Base-by-base conservation (phyloP, 2,797 vertebrate genomes). In the Enoplosus armatus region DNA sequence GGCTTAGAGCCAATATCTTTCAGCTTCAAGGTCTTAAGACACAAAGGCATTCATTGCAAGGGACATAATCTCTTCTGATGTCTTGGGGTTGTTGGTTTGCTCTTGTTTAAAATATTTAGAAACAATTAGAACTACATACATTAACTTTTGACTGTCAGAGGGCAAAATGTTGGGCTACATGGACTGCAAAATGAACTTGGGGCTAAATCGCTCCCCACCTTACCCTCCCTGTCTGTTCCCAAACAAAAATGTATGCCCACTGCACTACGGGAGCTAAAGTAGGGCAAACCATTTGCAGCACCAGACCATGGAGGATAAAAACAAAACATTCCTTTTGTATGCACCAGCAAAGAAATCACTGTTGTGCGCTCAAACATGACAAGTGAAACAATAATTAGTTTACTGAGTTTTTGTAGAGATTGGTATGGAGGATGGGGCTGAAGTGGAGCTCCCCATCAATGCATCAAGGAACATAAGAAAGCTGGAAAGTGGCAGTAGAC, bases 21-120 rank as follows among this genome's bases (percentile, higher is more conserved):
- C 22, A 75, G 63, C 67, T 63, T 70, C 8, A 61, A 55, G 59
- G 60, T 72, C 54, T 33, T 11, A 33, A 60, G 33, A 37, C 75
- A 77, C 70, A 29, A 31, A 72, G 16, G 11, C 27, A 20, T 43
- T 64, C 16, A 8, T 37, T 56, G 43, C n/a, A 63, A 37, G 4
- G 2, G 50, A 72, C 22, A 18, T 43, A 59, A n/a, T 70, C 66
- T 53, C 68, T 20, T 41, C 41, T 48, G 64, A 64, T 50, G 39
- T 51, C 55, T 37, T 15, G 20, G 18, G n/a, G 51, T 63, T 70
- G 59, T 27, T 75, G 60, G 4, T 66, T 35, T 68, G 37, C 33
- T 12, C 27, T 12, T 18, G 15, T 72, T 71, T 54, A 3, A 59
- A 43, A 56, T 53, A 47, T 65, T 47, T 54, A 48, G 39, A 70